These are phyloP conservation scores for Yponomeuta evonymella DNA, from an alignment of 2,888 invertebrate species.

Conservation along the genomic window DNA sequence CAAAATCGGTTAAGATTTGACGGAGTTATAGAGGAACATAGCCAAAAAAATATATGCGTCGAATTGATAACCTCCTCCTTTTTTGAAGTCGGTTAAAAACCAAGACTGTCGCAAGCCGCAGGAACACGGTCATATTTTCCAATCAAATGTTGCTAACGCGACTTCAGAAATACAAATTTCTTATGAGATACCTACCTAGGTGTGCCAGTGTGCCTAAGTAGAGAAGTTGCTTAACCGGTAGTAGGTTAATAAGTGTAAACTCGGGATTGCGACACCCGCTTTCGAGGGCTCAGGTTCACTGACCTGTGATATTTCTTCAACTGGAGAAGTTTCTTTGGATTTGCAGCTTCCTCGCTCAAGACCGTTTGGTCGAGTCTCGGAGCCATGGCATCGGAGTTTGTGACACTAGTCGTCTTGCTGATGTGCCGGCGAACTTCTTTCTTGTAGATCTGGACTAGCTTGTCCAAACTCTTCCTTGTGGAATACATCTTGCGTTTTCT, in stretches of 20 bases:
- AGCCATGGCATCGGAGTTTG: slow-evolving; percentile 77
- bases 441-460: slow-evolving; percentile 56
- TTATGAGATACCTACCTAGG: background rate
- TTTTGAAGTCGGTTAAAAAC: no score
- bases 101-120: background rate
- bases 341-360: slow-evolving; percentile 52
- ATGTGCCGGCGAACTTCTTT: slow-evolving; percentile 70
- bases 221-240: slow-evolving; percentile 9
- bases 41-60: no score
- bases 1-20: no score
- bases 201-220: background rate
- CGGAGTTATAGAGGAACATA: no score
- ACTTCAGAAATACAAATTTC: background rate
- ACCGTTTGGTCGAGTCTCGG: slow-evolving; percentile 62
- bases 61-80: no score
- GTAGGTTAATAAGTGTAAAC: background rate
- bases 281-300: slow-evolving; percentile 59
- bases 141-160: background rate
- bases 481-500: slow-evolving; percentile 49
- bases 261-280: slow-evolving; percentile 28
- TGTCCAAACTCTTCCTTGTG: slow-evolving; percentile 58
- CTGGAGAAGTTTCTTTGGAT: slow-evolving; percentile 66
- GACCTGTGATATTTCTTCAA: slow-evolving; percentile 77
- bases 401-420: slow-evolving; percentile 77
- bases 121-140: background rate